Conservation (phyloP, 2,113 vertebrate species). For the Thomomys bottae region DNA sequence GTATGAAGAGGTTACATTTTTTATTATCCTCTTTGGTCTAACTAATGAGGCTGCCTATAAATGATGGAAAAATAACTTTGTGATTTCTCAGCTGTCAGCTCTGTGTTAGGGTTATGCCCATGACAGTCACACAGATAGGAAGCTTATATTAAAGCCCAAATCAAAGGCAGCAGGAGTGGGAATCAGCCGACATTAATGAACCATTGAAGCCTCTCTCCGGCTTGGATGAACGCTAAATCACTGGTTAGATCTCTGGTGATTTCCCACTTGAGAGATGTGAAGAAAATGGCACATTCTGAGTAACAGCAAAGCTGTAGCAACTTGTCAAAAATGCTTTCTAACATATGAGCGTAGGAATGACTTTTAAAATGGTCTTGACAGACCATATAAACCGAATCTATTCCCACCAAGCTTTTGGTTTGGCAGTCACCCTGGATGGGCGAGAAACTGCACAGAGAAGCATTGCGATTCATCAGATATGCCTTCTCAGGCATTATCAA, state of each 20-base stretch:
- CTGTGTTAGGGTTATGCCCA: constrained; percentile 47
- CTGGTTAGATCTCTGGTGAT: constrained; percentile 70
- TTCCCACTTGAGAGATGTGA: constrained; percentile 70
- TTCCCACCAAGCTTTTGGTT: not conserved
- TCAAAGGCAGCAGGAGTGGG: constrained; percentile 62
- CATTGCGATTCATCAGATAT: not conserved
- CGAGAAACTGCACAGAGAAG: not conserved
- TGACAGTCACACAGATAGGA: constrained; percentile 57
- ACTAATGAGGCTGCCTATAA: constrained; percentile 12
- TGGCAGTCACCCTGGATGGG: not conserved
- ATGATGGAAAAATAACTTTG: constrained; percentile 65
- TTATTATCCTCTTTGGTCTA: constrained; percentile 21
- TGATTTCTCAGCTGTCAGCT: constrained; percentile 37
- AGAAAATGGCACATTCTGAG: constrained; percentile 42
- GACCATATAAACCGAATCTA: not conserved
- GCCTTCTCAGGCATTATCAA: not conserved
- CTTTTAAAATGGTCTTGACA: constrained; percentile 38
- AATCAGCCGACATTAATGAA: constrained; percentile 68
- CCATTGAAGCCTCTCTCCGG: constrained; percentile 26
- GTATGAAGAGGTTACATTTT: constrained; percentile 34
- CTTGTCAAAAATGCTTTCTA: constrained; percentile 59
- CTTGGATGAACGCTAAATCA: constrained; percentile 56
- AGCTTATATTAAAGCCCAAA: constrained; percentile 66
- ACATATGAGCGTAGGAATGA: constrained; percentile 20
- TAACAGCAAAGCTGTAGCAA: constrained; percentile 27